These are phyloP conservation scores for Gephyroberyx darwinii DNA, from an alignment of 2,797 vertebrate genomes.

Conservation along the genomic window DNA sequence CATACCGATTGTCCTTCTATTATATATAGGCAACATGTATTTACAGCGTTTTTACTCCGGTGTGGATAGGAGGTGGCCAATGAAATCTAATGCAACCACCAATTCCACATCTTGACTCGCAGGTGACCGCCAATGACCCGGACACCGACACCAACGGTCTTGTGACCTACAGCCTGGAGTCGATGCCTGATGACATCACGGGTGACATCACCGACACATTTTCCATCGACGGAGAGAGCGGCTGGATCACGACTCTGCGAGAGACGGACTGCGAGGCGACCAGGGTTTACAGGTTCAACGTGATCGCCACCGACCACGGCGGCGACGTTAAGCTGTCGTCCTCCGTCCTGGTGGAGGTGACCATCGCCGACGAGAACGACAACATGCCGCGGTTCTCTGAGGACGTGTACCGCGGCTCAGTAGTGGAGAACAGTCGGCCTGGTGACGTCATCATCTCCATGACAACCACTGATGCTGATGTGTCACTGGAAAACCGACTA, in stretches of 20 bases:
- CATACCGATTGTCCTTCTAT: too few species aligned
- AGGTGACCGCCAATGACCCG: constrained; percentile 95
- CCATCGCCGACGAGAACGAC: constrained; percentile 95
- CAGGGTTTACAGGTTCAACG: constrained; percentile 86
- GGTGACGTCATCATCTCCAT: constrained; percentile 87
- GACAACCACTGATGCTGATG: constrained; percentile 88
- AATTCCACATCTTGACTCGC: constrained; percentile 71
- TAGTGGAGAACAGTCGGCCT: constrained; percentile 88
- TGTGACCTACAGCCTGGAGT: constrained; percentile 90
- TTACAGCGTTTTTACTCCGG: too few species aligned
- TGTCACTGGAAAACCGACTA: constrained; percentile 90
- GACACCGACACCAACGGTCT: constrained; percentile 91
- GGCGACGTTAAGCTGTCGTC: constrained; percentile 89
- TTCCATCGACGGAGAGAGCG: constrained; percentile 88
- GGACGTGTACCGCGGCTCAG: constrained; percentile 87
- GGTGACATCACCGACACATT: constrained; percentile 82
- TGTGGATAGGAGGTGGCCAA: too few species aligned
- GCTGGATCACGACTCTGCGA: constrained; percentile 90
- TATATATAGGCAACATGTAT: too few species aligned
- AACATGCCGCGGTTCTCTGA: constrained; percentile 90
- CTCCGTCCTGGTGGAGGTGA: constrained; percentile 91
- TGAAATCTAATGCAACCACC: background rate
- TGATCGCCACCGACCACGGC: constrained; percentile 92
- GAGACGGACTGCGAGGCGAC: constrained; percentile 88
- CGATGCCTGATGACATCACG: constrained; percentile 71